Evolutionary conservation across 2,888 invertebrate genomes (phyloP).

Genomic region (Netelia melanura): DNA sequence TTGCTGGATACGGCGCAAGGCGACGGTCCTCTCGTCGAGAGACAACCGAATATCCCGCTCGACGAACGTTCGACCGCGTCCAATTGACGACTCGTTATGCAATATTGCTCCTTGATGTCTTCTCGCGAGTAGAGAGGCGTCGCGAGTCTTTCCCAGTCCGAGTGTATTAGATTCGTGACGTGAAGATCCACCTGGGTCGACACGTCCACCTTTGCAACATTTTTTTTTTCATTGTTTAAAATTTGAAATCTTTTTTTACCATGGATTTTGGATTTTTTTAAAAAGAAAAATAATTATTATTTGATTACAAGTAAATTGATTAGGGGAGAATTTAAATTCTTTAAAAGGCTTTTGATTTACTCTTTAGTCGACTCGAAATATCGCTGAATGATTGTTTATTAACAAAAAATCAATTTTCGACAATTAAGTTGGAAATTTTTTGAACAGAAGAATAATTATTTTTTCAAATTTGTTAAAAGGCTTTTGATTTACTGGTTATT

Average conservation of each 20-base stretch:
- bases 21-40: slow-evolving; percentile 91
- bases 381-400: too few species aligned
- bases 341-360: slow-evolving; percentile 2
- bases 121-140: slow-evolving; percentile 92
- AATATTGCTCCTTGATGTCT: slow-evolving; percentile 97
- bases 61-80: slow-evolving; percentile 90
- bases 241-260: too few species aligned
- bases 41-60: slow-evolving; percentile 93
- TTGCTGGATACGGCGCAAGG: slow-evolving; percentile 87
- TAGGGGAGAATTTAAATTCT: background rate
- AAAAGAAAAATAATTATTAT: too few species aligned
- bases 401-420: too few species aligned
- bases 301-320: too few species aligned
- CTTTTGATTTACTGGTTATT: too few species aligned
- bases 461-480: too few species aligned
- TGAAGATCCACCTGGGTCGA: slow-evolving; percentile 84
- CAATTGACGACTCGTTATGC: slow-evolving; percentile 95
- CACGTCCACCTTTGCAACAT: slow-evolving; percentile 82
- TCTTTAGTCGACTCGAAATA: background rate
- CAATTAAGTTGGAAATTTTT: too few species aligned
- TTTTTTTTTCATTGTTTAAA: background rate
- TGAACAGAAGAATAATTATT: too few species aligned
- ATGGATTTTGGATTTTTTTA: too few species aligned
- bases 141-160: slow-evolving; percentile 84
- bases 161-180: slow-evolving; percentile 86